phyloP scores from a whole-genome alignment of 92 coral and sea anemone genomes.

The Epizoanthus scotinus region DNA sequence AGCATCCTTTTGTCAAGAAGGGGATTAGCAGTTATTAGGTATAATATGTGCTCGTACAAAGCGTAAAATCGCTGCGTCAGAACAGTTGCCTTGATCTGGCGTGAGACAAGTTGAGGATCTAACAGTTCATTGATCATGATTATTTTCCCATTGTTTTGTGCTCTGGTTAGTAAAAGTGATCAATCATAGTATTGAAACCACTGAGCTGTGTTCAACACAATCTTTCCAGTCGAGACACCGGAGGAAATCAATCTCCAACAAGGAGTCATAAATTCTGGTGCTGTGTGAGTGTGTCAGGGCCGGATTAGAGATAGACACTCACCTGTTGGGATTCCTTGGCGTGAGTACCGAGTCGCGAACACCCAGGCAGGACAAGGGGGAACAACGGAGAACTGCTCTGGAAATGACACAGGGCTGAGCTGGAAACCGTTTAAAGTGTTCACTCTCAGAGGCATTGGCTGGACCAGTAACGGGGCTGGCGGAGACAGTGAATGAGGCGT shows the following conservation, averaged over 20 bases:
- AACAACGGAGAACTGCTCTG: conserved; percentile 32
- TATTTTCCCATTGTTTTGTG: conserved; percentile 29
- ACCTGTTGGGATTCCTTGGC: conserved; percentile 52
- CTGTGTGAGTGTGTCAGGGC: conserved; percentile 19
- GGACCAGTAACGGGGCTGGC: conserved; percentile 8
- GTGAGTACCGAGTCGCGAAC: conserved; percentile 39
- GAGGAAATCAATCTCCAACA: conserved; percentile 2
- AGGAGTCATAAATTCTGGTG: conserved; percentile 13
- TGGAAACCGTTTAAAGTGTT: conserved; percentile 17
- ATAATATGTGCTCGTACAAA: neutral
- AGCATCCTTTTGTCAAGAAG: too few species aligned
- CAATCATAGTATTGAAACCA: conserved; percentile 19
- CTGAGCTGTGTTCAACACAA: neutral
- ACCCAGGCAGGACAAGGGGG: conserved; percentile 47
- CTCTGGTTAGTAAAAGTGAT: conserved; percentile 10
- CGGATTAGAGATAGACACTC: conserved; percentile 21
- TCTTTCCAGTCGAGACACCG: neutral
- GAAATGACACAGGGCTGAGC: conserved; percentile 23
- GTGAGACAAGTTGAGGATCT: neutral
- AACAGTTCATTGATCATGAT: conserved; percentile 31
- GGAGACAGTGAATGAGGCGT: conserved; percentile 13
- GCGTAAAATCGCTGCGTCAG: neutral
- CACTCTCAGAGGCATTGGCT: conserved; percentile 37
- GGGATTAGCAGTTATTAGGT: neutral
- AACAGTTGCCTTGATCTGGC: neutral